Evolutionary conservation across 1,140 invertebrate species (phyloP).

Genomic region (Apis mellifera): DNA sequence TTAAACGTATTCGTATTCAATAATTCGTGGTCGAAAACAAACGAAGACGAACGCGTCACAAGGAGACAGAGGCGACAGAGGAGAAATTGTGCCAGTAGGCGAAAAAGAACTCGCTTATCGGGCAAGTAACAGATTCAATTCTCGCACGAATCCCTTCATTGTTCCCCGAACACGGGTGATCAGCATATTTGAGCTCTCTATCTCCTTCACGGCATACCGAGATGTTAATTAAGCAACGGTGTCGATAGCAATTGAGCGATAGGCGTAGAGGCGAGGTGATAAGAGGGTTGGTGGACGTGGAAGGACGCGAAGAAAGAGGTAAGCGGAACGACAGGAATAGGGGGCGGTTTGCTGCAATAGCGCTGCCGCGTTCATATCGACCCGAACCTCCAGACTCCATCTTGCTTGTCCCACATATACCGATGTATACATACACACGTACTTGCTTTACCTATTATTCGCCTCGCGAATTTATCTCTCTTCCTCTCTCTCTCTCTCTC

Average conservation of each 20-base stretch:
- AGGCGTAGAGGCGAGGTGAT: slow-evolving; percentile 4
- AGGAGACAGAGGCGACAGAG: too few relatives aligned
- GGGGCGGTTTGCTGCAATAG: slow-evolving; percentile 76
- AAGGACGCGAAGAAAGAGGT: slow-evolving; percentile 48
- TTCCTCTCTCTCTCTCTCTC: background rate
- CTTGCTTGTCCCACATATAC: slow-evolving; percentile 76
- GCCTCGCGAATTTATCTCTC: slow-evolving; percentile 12
- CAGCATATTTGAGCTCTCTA: too few relatives aligned
- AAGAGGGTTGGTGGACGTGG: slow-evolving; percentile 18
- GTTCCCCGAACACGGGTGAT: background rate
- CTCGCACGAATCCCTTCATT: background rate
- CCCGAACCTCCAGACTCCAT: slow-evolving; percentile 73
- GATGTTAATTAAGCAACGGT: slow-evolving; percentile 44
- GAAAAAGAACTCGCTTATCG: background rate
- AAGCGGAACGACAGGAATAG: slow-evolving; percentile 60
- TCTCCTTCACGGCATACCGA: background rate
- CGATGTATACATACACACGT: slow-evolving; percentile 34
- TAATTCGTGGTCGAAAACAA: too few relatives aligned
- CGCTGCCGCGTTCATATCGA: slow-evolving; percentile 78
- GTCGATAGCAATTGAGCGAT: slow-evolving; percentile 45
- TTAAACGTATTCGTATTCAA: too few relatives aligned
- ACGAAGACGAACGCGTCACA: too few relatives aligned
- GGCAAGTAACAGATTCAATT: background rate
- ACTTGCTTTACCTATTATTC: slow-evolving; percentile 35
- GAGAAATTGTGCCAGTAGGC: too few relatives aligned